A percentile compares a stretch with the other conserved stretches of the same genome.
Evolutionary conservation across 2,113 vertebrate species (phyloP).

Genomic region (Saimiri boliviensis): DNA sequence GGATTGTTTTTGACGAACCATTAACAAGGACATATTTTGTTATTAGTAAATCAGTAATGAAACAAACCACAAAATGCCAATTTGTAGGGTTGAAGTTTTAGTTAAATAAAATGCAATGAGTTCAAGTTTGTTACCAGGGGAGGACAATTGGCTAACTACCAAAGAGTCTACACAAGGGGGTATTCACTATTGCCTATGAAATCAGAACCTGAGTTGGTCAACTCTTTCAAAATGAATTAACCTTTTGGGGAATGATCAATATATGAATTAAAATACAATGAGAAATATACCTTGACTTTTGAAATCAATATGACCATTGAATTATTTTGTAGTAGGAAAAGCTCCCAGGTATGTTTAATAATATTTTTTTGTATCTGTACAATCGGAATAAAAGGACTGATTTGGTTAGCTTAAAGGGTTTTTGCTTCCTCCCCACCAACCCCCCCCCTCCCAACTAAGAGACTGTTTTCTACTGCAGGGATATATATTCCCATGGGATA

Average conservation of each 20-base stretch:
- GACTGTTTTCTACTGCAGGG: background rate
- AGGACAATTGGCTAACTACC: background rate
- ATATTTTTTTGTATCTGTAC: background rate
- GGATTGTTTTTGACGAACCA: background rate
- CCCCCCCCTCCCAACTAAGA: background rate
- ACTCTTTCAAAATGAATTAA: background rate
- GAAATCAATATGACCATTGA: background rate
- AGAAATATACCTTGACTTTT: slow-evolving; percentile 35
- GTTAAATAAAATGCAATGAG: background rate
- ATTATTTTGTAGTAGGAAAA: slow-evolving; percentile 17
- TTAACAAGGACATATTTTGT: slow-evolving; percentile 36
- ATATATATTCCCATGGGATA: background rate
- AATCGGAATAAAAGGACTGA: background rate
- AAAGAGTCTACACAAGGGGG: background rate
- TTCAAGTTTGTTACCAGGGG: background rate
- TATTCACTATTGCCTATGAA: background rate
- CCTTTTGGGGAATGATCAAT: slow-evolving; percentile 10
- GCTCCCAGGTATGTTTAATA: slow-evolving; percentile 2
- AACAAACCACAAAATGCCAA: background rate
- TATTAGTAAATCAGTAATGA: slow-evolving; percentile 10
- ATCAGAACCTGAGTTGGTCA: background rate
- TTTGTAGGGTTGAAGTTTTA: slow-evolving; percentile 8
- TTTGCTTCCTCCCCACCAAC: background rate
- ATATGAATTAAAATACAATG: background rate
- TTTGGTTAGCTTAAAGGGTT: background rate